Base-by-base conservation (phyloP, 2,888 invertebrate species). In the Sisyra terminalis region DNA sequence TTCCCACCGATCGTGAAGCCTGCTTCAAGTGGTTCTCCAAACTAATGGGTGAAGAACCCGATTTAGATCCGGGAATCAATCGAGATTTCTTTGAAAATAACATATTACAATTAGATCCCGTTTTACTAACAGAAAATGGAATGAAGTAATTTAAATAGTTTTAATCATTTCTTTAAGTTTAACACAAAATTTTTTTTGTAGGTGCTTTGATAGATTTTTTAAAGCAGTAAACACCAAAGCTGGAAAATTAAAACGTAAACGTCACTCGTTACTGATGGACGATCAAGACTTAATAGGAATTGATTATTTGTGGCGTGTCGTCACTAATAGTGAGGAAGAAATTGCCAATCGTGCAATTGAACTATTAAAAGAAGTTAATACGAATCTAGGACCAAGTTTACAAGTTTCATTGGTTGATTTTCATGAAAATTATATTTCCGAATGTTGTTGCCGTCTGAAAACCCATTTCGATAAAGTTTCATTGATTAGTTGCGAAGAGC, bases 11-110 rank as follows among this genome's bases (percentile, higher is more conserved):
- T 61, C 75, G 94, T 31, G 96, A 97, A 62, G 89, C 93, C 29
- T 94, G 96, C 63, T 97, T 96, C 65, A 86, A 89, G 54, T 96
- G 96, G 96, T 96, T 94, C 66, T 89, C 93, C 31, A 94, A 94
- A 65, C 65, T 92, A 30, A 90, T 92, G 90, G 88, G 88, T 13
- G 94, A 94, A 52, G 94, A 96, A 57, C 93, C 94, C 1, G 96
- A 96, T 62, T 66, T 96, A 43, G 96, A 96, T 65, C 94, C 94
- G 1, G 89, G 90, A 51, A 90, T 94, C 44, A 92, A 90, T 56
- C 78, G 85, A 59, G 89, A 90, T 61, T 97, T 97, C 67, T 96
- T 96, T 67, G 88, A 92, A 63, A 82, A 84, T 54, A 93, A 94
- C 58, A 83, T 96, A 51, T 71, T 96, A 51, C 87, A 87, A 56